Percentiles rank a stretch among this genome's conserved stretches.
Evolutionary conservation across 2,797 vertebrate genomes (phyloP).

Genomic region (Pyrocephalus nanus): DNA sequence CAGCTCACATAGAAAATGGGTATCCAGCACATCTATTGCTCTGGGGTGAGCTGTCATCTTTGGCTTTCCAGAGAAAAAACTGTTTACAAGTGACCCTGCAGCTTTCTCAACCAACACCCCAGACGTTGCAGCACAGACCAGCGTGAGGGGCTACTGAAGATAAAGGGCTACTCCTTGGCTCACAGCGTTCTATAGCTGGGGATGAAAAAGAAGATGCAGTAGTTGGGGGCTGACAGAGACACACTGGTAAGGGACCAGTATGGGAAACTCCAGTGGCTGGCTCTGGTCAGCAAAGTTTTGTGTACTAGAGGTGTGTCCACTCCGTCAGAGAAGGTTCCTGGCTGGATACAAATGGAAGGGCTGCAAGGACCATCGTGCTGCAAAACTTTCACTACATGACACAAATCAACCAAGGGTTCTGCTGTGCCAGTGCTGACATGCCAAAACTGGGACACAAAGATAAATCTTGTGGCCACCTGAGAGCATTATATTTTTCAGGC

Average conservation of each 20-base stretch:
- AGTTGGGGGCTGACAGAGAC: background rate
- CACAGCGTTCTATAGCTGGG: background rate
- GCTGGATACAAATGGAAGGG: background rate
- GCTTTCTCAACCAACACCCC: background rate
- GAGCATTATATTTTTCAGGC: background rate
- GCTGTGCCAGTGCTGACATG: background rate
- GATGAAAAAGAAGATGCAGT: background rate
- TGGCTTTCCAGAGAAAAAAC: background rate
- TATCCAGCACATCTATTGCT: background rate
- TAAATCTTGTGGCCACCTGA: background rate
- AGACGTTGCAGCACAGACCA: background rate
- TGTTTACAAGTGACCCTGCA: background rate
- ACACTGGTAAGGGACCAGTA: background rate
- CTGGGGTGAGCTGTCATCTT: background rate
- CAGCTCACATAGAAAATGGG: background rate
- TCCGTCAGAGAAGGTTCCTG: background rate
- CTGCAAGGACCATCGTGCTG: background rate
- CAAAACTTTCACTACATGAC: background rate
- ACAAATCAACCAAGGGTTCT: background rate
- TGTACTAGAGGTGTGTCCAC: background rate
- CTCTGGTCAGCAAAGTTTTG: background rate
- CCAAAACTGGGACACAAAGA: background rate
- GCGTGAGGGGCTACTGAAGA: background rate
- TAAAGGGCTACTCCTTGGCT: background rate
- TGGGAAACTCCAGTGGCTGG: background rate